Evolutionary conservation across 2,113 vertebrate genomes (phyloP).

Genomic region (Atrichornis clamosus): DNA sequence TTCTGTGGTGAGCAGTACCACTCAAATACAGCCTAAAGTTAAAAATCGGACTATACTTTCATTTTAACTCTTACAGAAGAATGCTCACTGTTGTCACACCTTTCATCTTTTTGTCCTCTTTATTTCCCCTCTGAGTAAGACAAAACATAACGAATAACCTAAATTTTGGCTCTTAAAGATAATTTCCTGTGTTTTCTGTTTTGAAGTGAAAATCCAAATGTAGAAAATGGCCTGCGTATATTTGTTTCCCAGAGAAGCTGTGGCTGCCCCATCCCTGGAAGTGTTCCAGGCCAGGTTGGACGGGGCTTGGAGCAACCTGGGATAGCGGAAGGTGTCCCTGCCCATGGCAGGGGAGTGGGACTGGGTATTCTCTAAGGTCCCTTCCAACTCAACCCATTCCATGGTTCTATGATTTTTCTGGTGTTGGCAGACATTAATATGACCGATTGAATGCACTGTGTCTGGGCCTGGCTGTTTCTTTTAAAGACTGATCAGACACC

Average conservation of each 20-base stretch:
- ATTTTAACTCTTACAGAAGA: background rate
- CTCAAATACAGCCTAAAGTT: background rate
- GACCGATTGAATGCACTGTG: background rate
- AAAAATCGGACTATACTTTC: background rate
- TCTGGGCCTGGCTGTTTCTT: background rate
- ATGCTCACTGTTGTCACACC: accelerated
- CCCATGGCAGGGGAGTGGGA: background rate
- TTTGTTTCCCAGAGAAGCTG: background rate
- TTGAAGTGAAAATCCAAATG: background rate
- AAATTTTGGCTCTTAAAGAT: background rate
- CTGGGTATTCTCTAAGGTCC: background rate
- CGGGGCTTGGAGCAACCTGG: accelerated
- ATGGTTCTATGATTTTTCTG: background rate
- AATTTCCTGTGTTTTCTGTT: background rate
- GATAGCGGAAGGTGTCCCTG: background rate
- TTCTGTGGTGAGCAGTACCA: background rate
- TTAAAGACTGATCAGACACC: background rate
- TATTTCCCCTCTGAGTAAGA: background rate
- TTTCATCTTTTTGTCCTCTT: background rate
- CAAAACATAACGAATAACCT: background rate
- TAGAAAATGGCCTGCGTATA: background rate
- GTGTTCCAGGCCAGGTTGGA: background rate
- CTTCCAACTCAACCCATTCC: background rate
- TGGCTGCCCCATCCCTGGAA: background rate
- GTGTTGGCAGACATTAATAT: background rate